Conservation (phyloP, 1,140 invertebrate genomes). For the Apocrypta bakeri region DNA sequence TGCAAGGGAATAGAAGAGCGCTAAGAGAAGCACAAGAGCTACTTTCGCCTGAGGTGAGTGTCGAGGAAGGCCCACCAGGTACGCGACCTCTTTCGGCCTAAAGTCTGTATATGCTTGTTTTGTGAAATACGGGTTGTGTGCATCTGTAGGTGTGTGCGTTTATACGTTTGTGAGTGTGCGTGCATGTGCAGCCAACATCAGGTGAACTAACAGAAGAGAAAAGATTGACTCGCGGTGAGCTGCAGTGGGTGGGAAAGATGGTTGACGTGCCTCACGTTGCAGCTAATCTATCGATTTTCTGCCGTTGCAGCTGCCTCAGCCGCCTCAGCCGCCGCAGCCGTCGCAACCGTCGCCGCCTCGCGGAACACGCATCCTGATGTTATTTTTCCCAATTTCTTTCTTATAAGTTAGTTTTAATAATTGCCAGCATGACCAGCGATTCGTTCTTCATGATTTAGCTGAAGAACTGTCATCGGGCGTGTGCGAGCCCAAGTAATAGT, state of each 20-base stretch:
- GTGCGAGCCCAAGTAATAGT: background rate
- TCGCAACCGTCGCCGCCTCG: too few relatives aligned
- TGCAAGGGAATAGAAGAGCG: background rate
- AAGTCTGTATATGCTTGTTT: too few relatives aligned
- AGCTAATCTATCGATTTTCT: slow-evolving; percentile 57
- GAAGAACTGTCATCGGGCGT: background rate
- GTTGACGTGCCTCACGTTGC: slow-evolving; percentile 53
- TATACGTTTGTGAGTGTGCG: too few relatives aligned
- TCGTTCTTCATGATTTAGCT: background rate
- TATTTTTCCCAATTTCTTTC: background rate
- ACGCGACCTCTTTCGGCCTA: background rate
- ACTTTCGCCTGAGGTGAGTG: background rate
- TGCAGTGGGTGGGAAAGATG: slow-evolving; percentile 53
- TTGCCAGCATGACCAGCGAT: background rate
- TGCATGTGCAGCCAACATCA: slow-evolving; percentile 6
- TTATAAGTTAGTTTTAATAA: background rate
- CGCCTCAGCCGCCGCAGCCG: too few relatives aligned
- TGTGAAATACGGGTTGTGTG: too few relatives aligned
- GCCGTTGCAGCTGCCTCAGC: too few relatives aligned
- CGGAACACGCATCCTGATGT: background rate
- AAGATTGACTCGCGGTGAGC: slow-evolving; percentile 8
- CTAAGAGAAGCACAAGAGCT: background rate
- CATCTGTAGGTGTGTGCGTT: too few relatives aligned
- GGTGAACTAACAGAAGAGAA: background rate
- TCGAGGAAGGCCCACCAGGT: background rate